These are phyloP conservation scores for Aleiodes leptofemur DNA, from an alignment of 2,888 invertebrate species.

Conservation along the genomic window DNA sequence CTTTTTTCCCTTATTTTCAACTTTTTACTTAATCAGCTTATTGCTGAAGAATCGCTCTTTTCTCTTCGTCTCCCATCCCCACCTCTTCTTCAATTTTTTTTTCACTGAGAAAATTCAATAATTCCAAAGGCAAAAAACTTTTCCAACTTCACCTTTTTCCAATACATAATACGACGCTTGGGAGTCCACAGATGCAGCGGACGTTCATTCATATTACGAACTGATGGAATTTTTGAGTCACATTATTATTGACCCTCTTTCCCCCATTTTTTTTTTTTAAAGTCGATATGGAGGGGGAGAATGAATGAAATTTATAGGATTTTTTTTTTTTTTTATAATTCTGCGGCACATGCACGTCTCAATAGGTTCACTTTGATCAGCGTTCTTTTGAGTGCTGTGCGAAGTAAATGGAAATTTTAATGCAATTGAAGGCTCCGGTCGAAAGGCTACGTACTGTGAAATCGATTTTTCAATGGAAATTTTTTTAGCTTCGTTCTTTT, in stretches of 20 bases:
- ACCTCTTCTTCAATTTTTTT: background rate
- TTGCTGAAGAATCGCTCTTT: background rate
- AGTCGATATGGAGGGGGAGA: background rate
- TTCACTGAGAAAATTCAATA: slow-evolving; percentile 15
- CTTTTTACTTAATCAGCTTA: slow-evolving; percentile 22
- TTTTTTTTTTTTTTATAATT: background rate
- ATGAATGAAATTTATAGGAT: background rate
- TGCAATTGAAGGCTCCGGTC: background rate
- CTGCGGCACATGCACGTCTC: slow-evolving; percentile 9
- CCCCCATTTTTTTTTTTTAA: background rate
- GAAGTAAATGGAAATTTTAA: slow-evolving; percentile 18
- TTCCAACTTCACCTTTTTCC: slow-evolving; percentile 14
- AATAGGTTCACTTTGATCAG: slow-evolving; percentile 19
- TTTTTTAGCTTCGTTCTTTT: too few species aligned
- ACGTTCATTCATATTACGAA: slow-evolving; percentile 1
- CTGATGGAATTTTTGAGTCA: slow-evolving; percentile 17
- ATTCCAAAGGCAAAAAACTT: slow-evolving; percentile 7
- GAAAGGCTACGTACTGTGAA: background rate
- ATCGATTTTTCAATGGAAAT: background rate
- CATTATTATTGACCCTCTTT: background rate
- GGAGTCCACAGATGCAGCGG: slow-evolving; percentile 7
- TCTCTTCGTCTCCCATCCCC: too few species aligned
- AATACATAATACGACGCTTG: slow-evolving; percentile 30
- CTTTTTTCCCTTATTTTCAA: slow-evolving; percentile 13
- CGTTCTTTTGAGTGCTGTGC: slow-evolving; percentile 3